phyloP scores from a whole-genome alignment of 1,140 invertebrate species.

The Belonocnema kinseyi region DNA sequence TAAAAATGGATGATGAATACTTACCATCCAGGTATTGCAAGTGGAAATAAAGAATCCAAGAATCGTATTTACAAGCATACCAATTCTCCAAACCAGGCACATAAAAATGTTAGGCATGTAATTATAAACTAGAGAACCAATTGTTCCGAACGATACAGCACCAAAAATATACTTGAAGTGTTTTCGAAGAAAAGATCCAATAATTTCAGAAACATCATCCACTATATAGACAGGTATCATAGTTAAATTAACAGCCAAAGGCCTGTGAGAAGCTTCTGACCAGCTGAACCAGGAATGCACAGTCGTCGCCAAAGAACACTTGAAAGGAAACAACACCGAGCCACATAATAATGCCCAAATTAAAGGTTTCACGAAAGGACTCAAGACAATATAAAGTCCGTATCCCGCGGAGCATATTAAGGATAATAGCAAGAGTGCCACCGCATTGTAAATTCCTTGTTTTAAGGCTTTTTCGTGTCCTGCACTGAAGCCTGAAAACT shows the following conservation, averaged over 20 bases:
- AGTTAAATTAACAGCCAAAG: constrained; percentile 82
- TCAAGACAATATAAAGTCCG: constrained; percentile 89
- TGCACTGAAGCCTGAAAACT: constrained; percentile 65
- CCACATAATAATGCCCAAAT: constrained; percentile 96
- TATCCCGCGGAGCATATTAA: constrained; percentile 82
- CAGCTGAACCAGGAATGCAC: constrained; percentile 84
- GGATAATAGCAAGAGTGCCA: constrained; percentile 83
- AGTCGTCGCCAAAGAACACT: constrained; percentile 82
- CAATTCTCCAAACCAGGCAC: constrained; percentile 71
- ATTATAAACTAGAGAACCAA: constrained; percentile 67
- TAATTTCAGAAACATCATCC: constrained; percentile 82
- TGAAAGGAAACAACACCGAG: constrained; percentile 92
- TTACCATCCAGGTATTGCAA: constrained; percentile 74
- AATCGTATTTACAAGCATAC: constrained; percentile 65
- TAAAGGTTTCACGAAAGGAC: constrained; percentile 93
- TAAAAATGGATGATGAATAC: background rate
- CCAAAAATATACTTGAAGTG: constrained; percentile 78
- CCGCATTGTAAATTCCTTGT: constrained; percentile 90
- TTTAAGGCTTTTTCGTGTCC: constrained; percentile 88
- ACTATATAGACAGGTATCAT: constrained; percentile 84
- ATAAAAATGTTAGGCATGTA: constrained; percentile 78
- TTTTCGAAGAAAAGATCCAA: constrained; percentile 80
- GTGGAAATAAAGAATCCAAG: constrained; percentile 71
- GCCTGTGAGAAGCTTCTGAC: constrained; percentile 78
- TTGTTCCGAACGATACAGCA: constrained; percentile 55